Evolutionary conservation across 92 coral and sea anemone species (phyloP).

Genomic region (Hydrozoanthus gracilis): DNA sequence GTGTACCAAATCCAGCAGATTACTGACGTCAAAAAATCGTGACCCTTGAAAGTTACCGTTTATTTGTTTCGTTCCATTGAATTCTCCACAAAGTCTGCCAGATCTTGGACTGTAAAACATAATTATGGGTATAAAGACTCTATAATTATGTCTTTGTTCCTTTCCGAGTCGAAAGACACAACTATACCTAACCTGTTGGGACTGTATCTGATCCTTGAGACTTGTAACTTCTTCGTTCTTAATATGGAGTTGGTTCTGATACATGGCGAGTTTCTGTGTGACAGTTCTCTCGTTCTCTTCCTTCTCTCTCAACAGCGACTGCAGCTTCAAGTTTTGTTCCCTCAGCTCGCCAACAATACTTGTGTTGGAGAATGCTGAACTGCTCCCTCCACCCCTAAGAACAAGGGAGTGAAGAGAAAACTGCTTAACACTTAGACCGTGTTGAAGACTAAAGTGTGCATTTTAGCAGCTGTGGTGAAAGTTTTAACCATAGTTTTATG

Average conservation of each 20-base stretch:
- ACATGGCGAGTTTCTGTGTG: slow-evolving; percentile 79
- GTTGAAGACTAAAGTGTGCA: neutral
- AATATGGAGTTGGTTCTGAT: slow-evolving; percentile 86
- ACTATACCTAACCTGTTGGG: slow-evolving; percentile 36
- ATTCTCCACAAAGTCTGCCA: too few species aligned
- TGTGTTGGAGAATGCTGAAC: slow-evolving; percentile 81
- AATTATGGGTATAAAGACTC: too few species aligned
- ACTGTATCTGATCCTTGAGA: slow-evolving; percentile 71
- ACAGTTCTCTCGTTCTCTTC: slow-evolving; percentile 83
- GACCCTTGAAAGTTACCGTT: too few species aligned
- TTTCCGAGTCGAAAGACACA: neutral
- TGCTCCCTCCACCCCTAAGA: slow-evolving; percentile 77
- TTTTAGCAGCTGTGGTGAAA: neutral
- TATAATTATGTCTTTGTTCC: neutral
- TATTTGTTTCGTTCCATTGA: too few species aligned
- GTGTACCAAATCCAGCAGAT: too few species aligned
- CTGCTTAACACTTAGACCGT: neutral
- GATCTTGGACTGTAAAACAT: too few species aligned
- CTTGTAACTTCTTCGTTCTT: slow-evolving; percentile 84
- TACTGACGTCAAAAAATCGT: too few species aligned
- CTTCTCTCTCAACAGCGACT: slow-evolving; percentile 72
- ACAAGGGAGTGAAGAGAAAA: neutral
- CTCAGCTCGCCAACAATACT: slow-evolving; percentile 69
- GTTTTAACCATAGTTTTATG: neutral
- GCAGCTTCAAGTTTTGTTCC: slow-evolving; percentile 77